A percentile compares a stretch with the other conserved stretches of the same genome.
Conservation (phyloP, 2,888 invertebrate species). For the Conchocele bisecta region DNA sequence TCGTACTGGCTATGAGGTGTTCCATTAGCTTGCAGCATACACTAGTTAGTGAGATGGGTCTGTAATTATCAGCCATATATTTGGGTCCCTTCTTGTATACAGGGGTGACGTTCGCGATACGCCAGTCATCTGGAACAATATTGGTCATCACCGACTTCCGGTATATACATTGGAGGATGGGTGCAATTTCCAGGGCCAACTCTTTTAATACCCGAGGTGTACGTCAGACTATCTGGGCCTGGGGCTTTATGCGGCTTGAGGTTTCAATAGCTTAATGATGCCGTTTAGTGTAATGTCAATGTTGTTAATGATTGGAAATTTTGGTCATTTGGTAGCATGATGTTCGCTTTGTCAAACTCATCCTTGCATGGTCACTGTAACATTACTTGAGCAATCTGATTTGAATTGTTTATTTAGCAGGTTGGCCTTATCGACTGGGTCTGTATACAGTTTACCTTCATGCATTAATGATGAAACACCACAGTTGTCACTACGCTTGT, state of each 20-base stretch:
- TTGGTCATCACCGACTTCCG: conserved; percentile 14
- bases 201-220: conserved; percentile 12
- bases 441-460: conserved; percentile 11
- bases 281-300: conserved; percentile 14
- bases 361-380: not conserved
- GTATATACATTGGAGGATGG: not conserved
- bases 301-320: not conserved
- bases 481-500: conserved; percentile 1
- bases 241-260: conserved; percentile 9
- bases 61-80: conserved; percentile 24
- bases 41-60: conserved; percentile 29
- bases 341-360: not conserved
- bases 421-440: conserved; percentile 5
- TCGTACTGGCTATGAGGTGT: conserved; percentile 6
- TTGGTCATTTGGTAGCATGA: not conserved
- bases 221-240: not conserved
- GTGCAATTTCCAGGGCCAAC: not conserved
- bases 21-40: conserved; percentile 31
- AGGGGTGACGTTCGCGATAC: conserved; percentile 15
- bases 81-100: conserved; percentile 19
- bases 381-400: conserved; percentile 1
- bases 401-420: conserved; percentile 14
- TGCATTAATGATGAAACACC: conserved; percentile 10
- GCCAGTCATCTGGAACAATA: conserved; percentile 10
- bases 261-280: conserved; percentile 3